Evolutionary conservation across 1,140 invertebrate genomes (phyloP).

Genomic region (Metopolophium dirhodum): DNA sequence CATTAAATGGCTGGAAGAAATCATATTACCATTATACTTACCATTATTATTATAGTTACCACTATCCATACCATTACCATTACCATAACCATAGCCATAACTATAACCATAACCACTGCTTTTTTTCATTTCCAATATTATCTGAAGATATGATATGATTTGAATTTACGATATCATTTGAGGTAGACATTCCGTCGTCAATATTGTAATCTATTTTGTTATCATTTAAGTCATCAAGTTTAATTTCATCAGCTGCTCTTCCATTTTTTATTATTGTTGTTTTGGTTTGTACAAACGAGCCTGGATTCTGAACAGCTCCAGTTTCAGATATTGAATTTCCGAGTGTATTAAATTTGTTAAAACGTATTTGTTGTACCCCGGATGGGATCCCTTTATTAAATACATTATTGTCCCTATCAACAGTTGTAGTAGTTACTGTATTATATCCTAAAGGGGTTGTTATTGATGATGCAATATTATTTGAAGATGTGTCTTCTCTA

Average conservation of each 20-base stretch:
- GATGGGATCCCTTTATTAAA: neutral
- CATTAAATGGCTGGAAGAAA: too few relatives aligned
- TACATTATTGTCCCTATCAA: neutral
- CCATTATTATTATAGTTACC: neutral
- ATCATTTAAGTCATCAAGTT: neutral
- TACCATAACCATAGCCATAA: neutral
- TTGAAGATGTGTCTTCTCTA: neutral
- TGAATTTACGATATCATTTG: neutral
- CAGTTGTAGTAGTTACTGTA: neutral
- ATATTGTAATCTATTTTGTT: neutral
- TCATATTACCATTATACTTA: neutral
- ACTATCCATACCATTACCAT: neutral
- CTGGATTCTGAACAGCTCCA: neutral
- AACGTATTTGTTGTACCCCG: neutral
- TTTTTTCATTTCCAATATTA: neutral
- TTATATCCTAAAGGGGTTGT: neutral
- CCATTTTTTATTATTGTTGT: neutral
- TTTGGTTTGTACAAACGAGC: neutral
- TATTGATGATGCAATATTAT: neutral
- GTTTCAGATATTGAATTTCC: neutral
- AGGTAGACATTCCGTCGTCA: neutral
- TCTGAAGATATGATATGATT: neutral
- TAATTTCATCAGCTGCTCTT: too few relatives aligned
- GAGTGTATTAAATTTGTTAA: neutral
- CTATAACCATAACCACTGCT: neutral